A percentile compares a stretch with the other conserved stretches of the same genome.
Conservation (phyloP, 2,797 vertebrate species). For the Anniella stebbinsi region DNA sequence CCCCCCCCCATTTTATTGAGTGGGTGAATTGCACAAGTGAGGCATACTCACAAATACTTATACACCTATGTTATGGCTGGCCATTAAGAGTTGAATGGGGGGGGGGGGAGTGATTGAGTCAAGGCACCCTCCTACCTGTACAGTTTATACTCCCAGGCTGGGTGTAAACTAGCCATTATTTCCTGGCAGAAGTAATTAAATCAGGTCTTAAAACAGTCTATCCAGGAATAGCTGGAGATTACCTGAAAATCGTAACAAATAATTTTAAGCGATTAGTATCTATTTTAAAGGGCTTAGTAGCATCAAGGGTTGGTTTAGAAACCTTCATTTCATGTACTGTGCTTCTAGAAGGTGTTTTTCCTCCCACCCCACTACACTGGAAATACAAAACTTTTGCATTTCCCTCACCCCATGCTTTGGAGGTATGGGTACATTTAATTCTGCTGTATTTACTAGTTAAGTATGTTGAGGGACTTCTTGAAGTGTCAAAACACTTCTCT, state of each 20-base stretch:
- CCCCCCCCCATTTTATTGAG: background rate
- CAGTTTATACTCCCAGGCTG: background rate
- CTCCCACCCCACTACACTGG: background rate
- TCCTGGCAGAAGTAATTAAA: background rate
- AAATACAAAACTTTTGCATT: background rate
- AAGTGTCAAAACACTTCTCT: slow-evolving; percentile 42
- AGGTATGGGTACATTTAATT: slow-evolving; percentile 10
- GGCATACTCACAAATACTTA: background rate
- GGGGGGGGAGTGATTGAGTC: background rate
- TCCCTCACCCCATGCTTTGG: background rate
- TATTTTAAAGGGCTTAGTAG: background rate
- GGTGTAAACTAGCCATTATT: background rate
- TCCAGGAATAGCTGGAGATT: background rate
- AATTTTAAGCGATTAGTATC: background rate
- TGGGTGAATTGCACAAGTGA: background rate
- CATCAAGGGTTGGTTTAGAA: background rate
- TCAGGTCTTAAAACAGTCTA: background rate
- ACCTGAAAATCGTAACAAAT: slow-evolving; percentile 23
- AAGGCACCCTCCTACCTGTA: background rate
- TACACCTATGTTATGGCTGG: no score
- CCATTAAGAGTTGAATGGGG: background rate
- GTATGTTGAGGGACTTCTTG: slow-evolving; percentile 13
- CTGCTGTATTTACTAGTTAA: slow-evolving; percentile 38
- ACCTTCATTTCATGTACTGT: background rate
- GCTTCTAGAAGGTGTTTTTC: background rate